A percentile compares a stretch with the other conserved stretches of the same genome.
These are phyloP conservation scores for Lepus oiostolus DNA, from an alignment of 2,797 vertebrate species.

Conservation along the genomic window DNA sequence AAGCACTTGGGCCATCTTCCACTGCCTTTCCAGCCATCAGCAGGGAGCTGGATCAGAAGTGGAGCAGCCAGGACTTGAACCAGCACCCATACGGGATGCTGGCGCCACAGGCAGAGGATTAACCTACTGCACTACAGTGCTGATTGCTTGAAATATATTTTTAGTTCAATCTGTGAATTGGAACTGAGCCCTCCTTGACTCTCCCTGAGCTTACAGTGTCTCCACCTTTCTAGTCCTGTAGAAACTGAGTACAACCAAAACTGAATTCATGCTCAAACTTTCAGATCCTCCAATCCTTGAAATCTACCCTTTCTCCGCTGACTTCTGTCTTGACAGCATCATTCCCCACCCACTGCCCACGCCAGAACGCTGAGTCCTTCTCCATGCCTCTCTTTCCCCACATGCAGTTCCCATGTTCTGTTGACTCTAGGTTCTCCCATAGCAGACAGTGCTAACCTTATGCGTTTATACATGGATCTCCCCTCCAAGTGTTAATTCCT, in stretches of 20 bases:
- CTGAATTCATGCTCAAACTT: neutral
- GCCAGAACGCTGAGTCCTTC: neutral
- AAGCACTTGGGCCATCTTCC: too few relatives aligned
- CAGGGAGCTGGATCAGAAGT: too few relatives aligned
- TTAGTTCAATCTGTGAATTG: neutral
- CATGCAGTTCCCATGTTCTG: neutral
- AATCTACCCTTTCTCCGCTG: neutral
- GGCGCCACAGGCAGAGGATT: too few relatives aligned
- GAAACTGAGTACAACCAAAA: neutral
- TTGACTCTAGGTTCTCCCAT: neutral
- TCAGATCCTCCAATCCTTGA: neutral
- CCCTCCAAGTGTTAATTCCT: neutral
- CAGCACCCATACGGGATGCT: too few relatives aligned
- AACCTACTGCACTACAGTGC: too few relatives aligned
- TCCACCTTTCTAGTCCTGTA: neutral
- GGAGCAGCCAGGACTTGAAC: too few relatives aligned
- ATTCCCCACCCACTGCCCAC: neutral
- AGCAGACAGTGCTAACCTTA: neutral
- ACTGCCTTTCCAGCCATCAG: too few relatives aligned
- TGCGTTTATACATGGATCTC: neutral
- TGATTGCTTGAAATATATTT: neutral
- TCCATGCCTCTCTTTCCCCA: neutral
- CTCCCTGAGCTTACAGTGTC: neutral
- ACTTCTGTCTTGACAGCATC: neutral
- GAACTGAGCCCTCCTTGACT: neutral